A percentile compares a stretch with the other conserved stretches of the same genome.
These are phyloP conservation scores for Clarias fuscus DNA, from an alignment of 2,797 vertebrate genomes.

Conservation along the genomic window DNA sequence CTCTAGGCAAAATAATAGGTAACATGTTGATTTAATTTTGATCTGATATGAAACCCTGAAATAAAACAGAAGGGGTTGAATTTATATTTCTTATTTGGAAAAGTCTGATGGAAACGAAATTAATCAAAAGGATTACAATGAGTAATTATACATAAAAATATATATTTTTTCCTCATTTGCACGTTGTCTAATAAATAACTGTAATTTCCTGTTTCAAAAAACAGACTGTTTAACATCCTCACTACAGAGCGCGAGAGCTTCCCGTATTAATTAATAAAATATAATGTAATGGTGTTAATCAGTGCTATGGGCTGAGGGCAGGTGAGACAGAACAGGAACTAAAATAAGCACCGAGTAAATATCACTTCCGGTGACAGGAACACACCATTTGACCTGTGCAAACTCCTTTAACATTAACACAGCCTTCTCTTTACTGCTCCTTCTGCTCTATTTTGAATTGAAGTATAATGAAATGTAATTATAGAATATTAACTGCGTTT, in stretches of 20 bases:
- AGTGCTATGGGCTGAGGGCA: background rate
- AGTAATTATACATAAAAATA: background rate
- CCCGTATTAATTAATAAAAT: background rate
- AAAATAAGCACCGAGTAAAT: background rate
- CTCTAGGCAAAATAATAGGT: background rate
- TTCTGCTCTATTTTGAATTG: background rate
- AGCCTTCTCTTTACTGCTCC: background rate
- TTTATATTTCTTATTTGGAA: background rate
- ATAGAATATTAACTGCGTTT: no score
- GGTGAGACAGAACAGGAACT: background rate
- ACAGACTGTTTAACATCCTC: background rate
- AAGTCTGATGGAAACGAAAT: background rate
- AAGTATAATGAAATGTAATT: background rate
- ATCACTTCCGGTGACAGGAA: slow-evolving; percentile 7
- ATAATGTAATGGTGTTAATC: background rate
- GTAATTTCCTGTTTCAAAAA: background rate
- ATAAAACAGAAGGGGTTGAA: background rate
- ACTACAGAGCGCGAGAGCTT: background rate
- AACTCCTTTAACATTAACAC: background rate
- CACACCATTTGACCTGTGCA: background rate
- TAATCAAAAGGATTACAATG: background rate
- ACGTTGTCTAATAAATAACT: background rate
- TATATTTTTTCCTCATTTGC: background rate
- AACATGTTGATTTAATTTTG: background rate
- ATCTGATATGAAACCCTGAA: background rate